Conservation (phyloP, 2,888 invertebrate species). For the Andrena praecox region DNA sequence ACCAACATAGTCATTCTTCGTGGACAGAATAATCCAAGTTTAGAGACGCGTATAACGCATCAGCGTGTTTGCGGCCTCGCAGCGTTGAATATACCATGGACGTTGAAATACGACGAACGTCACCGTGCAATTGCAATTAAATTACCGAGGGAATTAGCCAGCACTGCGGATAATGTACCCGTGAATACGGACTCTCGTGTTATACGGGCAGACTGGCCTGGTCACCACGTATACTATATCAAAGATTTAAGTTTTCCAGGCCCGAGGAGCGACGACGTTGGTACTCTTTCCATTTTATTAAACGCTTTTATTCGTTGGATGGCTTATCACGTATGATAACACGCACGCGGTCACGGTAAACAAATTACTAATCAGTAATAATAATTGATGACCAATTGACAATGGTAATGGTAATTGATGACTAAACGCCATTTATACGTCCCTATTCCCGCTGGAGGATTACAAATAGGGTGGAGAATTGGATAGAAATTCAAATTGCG, state of each 20-base stretch:
- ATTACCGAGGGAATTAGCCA: constrained; percentile 47
- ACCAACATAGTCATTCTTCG: constrained; percentile 6
- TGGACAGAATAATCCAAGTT: constrained; percentile 22
- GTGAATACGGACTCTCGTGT: constrained; percentile 25
- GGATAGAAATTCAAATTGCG: no score
- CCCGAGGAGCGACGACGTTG: constrained; percentile 19
- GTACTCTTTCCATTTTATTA: neutral
- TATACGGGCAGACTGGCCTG: constrained; percentile 7
- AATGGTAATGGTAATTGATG: no score
- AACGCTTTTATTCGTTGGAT: no score
- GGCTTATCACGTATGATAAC: no score
- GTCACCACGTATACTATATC: constrained; percentile 1
- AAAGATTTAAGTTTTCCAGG: constrained; percentile 45
- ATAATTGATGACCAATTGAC: no score
- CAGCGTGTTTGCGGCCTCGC: neutral
- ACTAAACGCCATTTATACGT: no score
- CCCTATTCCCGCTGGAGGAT: no score
- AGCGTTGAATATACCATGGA: constrained; percentile 26
- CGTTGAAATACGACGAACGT: constrained; percentile 42
- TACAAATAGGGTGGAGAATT: no score
- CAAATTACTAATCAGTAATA: no score
- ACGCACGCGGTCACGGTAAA: no score
- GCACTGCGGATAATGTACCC: constrained; percentile 35
- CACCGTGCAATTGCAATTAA: constrained; percentile 49
- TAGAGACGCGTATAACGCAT: constrained; percentile 16